Percentiles rank a stretch among this genome's conserved stretches.
These are phyloP conservation scores for Ranitomeya variabilis DNA, from an alignment of 2,113 vertebrate species.

Conservation along the genomic window DNA sequence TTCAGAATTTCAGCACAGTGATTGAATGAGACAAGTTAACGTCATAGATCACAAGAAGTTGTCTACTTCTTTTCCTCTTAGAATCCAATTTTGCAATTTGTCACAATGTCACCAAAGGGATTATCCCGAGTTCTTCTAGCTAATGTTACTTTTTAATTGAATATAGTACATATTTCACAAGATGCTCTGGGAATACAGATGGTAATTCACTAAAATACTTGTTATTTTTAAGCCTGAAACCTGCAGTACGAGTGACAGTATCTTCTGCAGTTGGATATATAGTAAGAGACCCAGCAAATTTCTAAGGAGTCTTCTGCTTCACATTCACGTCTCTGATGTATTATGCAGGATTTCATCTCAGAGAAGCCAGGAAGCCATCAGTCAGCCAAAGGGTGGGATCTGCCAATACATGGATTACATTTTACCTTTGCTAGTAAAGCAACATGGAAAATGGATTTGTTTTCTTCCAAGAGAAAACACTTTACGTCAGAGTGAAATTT, in stretches of 20 bases:
- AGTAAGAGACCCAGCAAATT: not conserved
- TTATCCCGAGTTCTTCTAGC: slow-evolving; percentile 17
- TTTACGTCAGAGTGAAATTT: slow-evolving; percentile 10
- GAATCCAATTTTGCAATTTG: slow-evolving; percentile 15
- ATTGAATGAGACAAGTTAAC: slow-evolving; percentile 1
- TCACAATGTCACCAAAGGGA: not conserved
- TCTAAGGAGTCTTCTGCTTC: not conserved
- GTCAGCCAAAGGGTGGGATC: slow-evolving; percentile 42
- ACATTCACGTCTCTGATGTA: slow-evolving; percentile 4
- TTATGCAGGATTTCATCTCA: slow-evolving; percentile 28
- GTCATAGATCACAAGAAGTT: not conserved
- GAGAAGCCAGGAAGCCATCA: not conserved
- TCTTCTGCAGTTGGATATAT: not conserved
- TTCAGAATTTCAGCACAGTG: not conserved
- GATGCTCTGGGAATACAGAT: not conserved
- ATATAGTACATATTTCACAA: not conserved
- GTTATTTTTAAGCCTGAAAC: not conserved
- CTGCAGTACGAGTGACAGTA: not conserved
- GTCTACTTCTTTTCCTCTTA: not conserved
- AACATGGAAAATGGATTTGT: slow-evolving; percentile 47
- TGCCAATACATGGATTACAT: slow-evolving; percentile 44
- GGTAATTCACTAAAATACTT: slow-evolving; percentile 27
- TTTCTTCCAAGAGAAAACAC: slow-evolving; percentile 29
- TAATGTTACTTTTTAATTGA: not conserved
- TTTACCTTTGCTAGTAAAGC: slow-evolving; percentile 39